Percentiles rank a stretch among this genome's conserved stretches.
These are phyloP conservation scores for Hirtodrosophila trivittata DNA, from an alignment of 2,888 invertebrate species.

Conservation along the genomic window DNA sequence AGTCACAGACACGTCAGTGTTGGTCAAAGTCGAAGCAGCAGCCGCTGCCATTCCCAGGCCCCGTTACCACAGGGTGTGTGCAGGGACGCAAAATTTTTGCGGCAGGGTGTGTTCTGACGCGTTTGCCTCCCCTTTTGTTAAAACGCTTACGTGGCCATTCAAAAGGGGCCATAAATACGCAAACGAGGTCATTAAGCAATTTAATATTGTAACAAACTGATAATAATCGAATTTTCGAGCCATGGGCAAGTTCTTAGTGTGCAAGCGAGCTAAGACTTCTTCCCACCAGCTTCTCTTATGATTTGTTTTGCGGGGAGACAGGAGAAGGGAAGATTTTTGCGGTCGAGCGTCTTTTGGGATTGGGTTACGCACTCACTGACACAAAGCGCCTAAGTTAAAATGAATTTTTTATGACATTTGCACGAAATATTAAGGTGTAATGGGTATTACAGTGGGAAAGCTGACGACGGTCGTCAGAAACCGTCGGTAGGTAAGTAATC, in stretches of 20 bases:
- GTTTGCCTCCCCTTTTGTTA: slow-evolving; percentile 23
- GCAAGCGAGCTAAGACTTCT: not conserved
- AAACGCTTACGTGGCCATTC: slow-evolving; percentile 69
- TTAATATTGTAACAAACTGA: slow-evolving; percentile 76
- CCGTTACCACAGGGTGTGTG: not conserved
- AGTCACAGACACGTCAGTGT: slow-evolving; percentile 60
- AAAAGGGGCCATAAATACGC: slow-evolving; percentile 42
- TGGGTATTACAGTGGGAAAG: slow-evolving; percentile 62
- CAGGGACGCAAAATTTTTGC: slow-evolving; percentile 17
- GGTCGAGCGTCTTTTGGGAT: slow-evolving; percentile 34
- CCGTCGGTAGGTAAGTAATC: slow-evolving; percentile 29
- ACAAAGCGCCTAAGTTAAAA: slow-evolving; percentile 53
- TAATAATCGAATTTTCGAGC: slow-evolving; percentile 64
- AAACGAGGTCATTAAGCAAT: slow-evolving; percentile 78
- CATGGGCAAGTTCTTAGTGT: slow-evolving; percentile 2
- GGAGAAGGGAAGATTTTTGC: slow-evolving; percentile 19
- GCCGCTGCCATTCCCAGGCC: slow-evolving; percentile 62
- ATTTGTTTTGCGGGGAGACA: slow-evolving; percentile 19
- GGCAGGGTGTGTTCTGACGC: slow-evolving; percentile 3
- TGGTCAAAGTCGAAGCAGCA: slow-evolving; percentile 41
- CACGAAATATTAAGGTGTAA: slow-evolving; percentile 75
- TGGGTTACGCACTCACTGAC: slow-evolving; percentile 60
- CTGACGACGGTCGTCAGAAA: slow-evolving; percentile 53
- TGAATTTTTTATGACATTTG: slow-evolving; percentile 75
- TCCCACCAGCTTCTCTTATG: not conserved